Conservation (phyloP, 2,797 vertebrate genomes). For the Gambusia yucatana region DNA sequence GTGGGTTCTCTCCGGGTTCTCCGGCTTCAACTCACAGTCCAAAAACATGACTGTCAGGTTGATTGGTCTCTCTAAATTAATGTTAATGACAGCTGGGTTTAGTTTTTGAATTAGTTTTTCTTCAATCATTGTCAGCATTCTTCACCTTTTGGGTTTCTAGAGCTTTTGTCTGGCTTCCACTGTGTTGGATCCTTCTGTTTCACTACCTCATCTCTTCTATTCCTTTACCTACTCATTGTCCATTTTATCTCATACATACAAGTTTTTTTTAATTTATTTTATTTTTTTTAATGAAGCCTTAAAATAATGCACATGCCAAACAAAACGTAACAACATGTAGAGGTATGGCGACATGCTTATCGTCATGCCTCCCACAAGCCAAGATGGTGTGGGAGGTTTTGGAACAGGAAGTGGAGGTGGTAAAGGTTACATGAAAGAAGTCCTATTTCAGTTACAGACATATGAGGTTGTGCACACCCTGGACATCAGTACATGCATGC, state of each 20-base stretch:
- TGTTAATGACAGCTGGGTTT: background rate
- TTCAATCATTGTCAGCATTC: background rate
- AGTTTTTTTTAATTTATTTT: too few relatives aligned
- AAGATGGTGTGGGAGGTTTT: background rate
- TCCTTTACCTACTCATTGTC: background rate
- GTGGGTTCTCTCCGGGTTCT: too few relatives aligned
- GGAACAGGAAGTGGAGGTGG: background rate
- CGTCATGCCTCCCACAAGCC: too few relatives aligned
- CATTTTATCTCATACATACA: background rate
- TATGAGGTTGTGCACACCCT: background rate
- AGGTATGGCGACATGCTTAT: background rate
- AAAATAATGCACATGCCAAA: background rate
- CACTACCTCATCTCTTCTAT: background rate
- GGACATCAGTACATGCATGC: background rate
- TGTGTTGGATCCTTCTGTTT: background rate
- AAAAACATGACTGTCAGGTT: too few relatives aligned
- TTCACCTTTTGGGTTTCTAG: background rate
- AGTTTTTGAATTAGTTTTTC: background rate
- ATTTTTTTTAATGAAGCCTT: background rate
- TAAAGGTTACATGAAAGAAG: background rate
- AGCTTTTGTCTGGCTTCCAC: background rate
- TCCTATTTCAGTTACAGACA: background rate
- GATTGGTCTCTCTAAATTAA: too few relatives aligned
- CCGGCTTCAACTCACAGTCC: too few relatives aligned
- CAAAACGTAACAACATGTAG: too few relatives aligned